A percentile compares a stretch with the other conserved stretches of the same genome.
phyloP scores from a whole-genome alignment of 2,888 invertebrate genomes.

The Sipha maydis region DNA sequence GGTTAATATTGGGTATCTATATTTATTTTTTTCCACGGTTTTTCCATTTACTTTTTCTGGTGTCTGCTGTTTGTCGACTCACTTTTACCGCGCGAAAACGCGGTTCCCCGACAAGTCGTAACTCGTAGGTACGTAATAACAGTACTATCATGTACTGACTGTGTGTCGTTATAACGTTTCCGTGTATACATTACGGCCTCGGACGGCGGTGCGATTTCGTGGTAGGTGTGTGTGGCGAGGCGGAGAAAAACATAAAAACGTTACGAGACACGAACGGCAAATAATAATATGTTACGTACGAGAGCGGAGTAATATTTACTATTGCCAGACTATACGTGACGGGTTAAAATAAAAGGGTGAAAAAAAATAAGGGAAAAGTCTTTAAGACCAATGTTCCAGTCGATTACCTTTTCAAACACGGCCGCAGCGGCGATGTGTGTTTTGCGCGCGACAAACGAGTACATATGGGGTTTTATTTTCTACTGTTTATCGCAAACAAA shows the following conservation, averaged over 20 bases:
- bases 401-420: constrained; percentile 47
- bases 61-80: too few relatives aligned
- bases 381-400: constrained; percentile 49
- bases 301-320: constrained; percentile 9
- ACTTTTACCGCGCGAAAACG: too few relatives aligned
- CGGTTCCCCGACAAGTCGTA: too few relatives aligned
- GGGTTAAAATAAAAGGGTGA: not conserved
- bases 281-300: not conserved
- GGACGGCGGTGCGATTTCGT: too few relatives aligned
- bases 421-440: not conserved
- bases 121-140: too few relatives aligned
- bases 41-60: too few relatives aligned
- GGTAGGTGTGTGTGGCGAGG: too few relatives aligned
- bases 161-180: not conserved
- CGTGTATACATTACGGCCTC: not conserved
- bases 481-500: constrained; percentile 45
- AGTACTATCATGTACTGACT: not conserved
- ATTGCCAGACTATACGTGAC: not conserved
- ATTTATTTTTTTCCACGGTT: too few relatives aligned
- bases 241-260: too few relatives aligned
- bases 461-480: not conserved
- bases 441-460: constrained; percentile 43
- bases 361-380: not conserved
- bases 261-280: not conserved
- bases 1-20: not conserved